A percentile compares a stretch with the other conserved stretches of the same genome.
Evolutionary conservation across 2,888 invertebrate species (phyloP).

Genomic region (Cantharis nigra): DNA sequence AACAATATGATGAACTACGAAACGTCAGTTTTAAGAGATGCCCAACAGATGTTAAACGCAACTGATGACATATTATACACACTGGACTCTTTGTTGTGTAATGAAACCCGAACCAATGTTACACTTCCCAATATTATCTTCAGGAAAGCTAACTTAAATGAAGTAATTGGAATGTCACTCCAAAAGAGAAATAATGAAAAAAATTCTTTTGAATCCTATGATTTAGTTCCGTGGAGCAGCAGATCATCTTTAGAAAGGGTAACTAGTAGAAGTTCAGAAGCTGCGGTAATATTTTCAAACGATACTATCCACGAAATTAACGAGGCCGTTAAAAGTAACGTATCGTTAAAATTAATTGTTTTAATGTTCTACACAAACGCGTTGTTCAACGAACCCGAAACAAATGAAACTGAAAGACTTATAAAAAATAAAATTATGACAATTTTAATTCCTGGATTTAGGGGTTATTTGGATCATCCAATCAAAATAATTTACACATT

Average conservation of each 20-base stretch:
- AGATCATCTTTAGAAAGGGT: not conserved
- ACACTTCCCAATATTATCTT: not conserved
- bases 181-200: not conserved
- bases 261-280: not conserved
- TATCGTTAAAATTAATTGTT: not conserved
- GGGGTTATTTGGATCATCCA: not conserved
- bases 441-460: not conserved
- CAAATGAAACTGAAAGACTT: not conserved
- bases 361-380: not conserved
- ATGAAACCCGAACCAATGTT: constrained; percentile 17
- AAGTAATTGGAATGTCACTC: not conserved
- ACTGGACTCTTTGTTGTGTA: constrained; percentile 60
- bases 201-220: not conserved
- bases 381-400: not conserved
- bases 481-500: not conserved
- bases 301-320: not conserved
- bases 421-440: not conserved
- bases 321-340: not conserved
- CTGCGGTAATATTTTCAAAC: not conserved
- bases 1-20: constrained; percentile 60
- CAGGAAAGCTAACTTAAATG: not conserved
- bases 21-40: constrained; percentile 40
- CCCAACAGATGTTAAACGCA: constrained; percentile 63
- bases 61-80: constrained; percentile 65
- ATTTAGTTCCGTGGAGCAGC: not conserved